A percentile compares a stretch with the other conserved stretches of the same genome.
Conservation (phyloP, 92 coral and sea anemone species). For the Bergia puertoricense region DNA sequence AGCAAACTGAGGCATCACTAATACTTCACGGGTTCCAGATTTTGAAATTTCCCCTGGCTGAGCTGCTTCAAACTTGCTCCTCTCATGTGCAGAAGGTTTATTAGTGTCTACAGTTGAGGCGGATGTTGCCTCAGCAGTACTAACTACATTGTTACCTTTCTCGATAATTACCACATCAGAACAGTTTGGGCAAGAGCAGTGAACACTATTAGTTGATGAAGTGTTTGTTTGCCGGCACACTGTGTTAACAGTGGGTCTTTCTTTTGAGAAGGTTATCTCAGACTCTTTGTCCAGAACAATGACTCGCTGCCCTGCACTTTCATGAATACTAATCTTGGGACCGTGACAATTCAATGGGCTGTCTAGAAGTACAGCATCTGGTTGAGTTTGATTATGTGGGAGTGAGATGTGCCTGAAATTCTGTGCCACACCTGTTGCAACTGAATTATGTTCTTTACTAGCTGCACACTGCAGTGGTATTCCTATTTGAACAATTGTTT, state of each 20-base stretch:
- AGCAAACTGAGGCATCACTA: neutral
- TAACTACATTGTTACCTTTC: neutral
- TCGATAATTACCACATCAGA: conserved; percentile 27
- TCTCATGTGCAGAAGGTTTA: conserved; percentile 28
- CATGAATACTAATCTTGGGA: conserved; percentile 52
- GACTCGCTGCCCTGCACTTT: conserved; percentile 66
- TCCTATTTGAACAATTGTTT: conserved; percentile 58
- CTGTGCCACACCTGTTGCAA: neutral
- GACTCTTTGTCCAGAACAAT: conserved; percentile 37
- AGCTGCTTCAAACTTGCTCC: neutral
- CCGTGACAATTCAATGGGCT: conserved; percentile 44
- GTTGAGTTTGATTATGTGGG: conserved; percentile 8
- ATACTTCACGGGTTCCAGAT: neutral
- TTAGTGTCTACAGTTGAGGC: neutral
- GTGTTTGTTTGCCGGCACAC: neutral
- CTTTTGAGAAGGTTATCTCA: conserved; percentile 34
- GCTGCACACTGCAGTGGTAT: conserved; percentile 18
- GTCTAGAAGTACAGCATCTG: conserved; percentile 27
- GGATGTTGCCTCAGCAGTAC: neutral
- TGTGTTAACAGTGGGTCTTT: conserved; percentile 12
- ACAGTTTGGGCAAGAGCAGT: conserved; percentile 24
- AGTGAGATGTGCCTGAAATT: neutral
- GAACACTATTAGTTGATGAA: neutral
- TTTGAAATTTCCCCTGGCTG: conserved; percentile 34
- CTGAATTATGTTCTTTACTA: conserved; percentile 14